Percentiles rank a stretch among this genome's conserved stretches.
phyloP scores from a whole-genome alignment of 2,797 vertebrate species.

The Petrocephalus sullivani region DNA sequence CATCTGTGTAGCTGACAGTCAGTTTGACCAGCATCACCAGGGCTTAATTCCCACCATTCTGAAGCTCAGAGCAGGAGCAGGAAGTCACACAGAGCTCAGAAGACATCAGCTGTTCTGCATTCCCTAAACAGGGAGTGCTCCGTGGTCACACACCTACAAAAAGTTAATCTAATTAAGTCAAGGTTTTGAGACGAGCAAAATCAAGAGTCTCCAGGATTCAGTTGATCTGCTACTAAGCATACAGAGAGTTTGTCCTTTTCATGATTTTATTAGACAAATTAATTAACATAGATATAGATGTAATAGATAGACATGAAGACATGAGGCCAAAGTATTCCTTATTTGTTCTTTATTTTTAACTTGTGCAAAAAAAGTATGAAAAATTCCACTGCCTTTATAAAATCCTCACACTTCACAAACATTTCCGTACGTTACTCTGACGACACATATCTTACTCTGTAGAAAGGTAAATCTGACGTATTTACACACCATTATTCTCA shows the following conservation, averaged over 20 bases:
- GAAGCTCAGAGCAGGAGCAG: not conserved
- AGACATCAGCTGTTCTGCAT: not conserved
- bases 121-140: not conserved
- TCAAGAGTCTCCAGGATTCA: not conserved
- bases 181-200: not conserved
- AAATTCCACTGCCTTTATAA: conserved; percentile 45
- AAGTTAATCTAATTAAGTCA: not conserved
- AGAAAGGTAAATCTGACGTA: conserved; percentile 43
- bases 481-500: conserved; percentile 53
- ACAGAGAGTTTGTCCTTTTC: not conserved
- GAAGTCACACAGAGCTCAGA: not conserved
- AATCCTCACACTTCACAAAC: conserved; percentile 38
- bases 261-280: not conserved
- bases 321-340: not conserved
- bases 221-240: not conserved
- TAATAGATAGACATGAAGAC: not conserved
- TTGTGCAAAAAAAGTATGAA: conserved; percentile 57
- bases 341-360: conserved; percentile 53
- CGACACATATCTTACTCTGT: conserved; percentile 29
- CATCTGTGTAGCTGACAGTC: not conserved
- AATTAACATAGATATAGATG: too few relatives aligned
- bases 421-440: conserved; percentile 39
- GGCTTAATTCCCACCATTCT: not conserved
- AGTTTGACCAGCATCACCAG: not conserved
- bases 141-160: not conserved